Evolutionary conservation across 2,888 invertebrate species (phyloP), one percentile per base, ranked within the genome.

Genomic region (Zaprionus lineosus): DNA sequence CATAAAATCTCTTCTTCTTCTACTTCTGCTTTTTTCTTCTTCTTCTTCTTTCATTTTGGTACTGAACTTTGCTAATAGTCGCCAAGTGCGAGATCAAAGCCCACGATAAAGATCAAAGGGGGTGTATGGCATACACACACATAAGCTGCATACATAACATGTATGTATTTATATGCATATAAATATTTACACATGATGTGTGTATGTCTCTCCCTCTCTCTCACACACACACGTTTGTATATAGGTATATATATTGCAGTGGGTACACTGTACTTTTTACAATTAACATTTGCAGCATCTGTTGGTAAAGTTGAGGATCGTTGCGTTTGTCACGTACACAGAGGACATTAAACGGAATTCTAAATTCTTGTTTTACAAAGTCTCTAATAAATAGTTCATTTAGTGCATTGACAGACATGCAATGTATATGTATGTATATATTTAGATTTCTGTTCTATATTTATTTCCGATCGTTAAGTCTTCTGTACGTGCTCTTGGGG

Each of bases 271-370:
- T 37, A 55, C 55, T 43, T 37, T 15, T 16, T 21, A 53, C 40
- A n/a, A n/a, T n/a, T n/a, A n/a, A n/a, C n/a, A n/a, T n/a, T 14
- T 9, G n/a, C 29, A 29, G 51, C 74, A 74, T 58, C 52, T 50
- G 41, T 50, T 69, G 18, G n/a, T 28, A 19, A 43, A 29, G 37
- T 21, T 43, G 29, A 29, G 15, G 70, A 57, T 71, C 69, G 52
- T 73, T 58, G 39, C 43, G 31, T 48, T 61, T 53, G 51, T 64
- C 76, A 79, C 61, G 58, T 71, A 61, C 21, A 19, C 64, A 52
- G 36, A 44, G 36, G 18, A 44, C 37, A 15, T 15, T 26, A 5
- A 7, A 29, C 2, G 9, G 29, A 12, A 15, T 40, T 19, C 44
- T 36, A 36, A 37, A 47, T 31, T n/a, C n/a, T n/a, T n/a, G 48